Percentiles rank a stretch among this genome's conserved stretches.
Conservation (phyloP, 2,888 invertebrate species). For the Scaptomyza flava region DNA sequence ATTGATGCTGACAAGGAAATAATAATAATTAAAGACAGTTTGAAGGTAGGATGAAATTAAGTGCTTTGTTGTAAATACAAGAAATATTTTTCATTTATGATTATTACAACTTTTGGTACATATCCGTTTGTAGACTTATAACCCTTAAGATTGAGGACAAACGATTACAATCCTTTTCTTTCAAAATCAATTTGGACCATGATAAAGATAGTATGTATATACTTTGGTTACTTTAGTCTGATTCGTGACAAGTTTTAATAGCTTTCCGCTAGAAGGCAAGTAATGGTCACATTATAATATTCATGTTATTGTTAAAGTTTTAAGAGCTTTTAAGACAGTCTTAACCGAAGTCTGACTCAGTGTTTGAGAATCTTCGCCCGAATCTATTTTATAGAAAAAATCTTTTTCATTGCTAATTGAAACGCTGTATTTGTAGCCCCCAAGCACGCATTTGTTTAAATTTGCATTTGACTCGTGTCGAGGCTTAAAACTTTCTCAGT, state of each 20-base stretch:
- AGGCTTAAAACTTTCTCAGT: slow-evolving; percentile 35
- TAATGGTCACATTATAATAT: background rate
- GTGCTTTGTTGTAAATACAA: no score
- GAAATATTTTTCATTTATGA: no score
- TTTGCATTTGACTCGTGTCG: slow-evolving; percentile 21
- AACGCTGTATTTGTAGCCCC: background rate
- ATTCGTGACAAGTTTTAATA: background rate
- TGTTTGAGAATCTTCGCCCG: background rate
- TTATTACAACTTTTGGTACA: no score
- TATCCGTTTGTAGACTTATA: no score
- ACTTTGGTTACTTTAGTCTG: background rate
- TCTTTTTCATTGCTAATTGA: slow-evolving; percentile 10
- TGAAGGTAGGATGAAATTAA: background rate
- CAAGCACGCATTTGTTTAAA: slow-evolving; percentile 8
- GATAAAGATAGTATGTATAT: no score
- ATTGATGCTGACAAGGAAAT: slow-evolving; percentile 1
- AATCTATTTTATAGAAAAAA: background rate
- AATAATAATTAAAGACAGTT: background rate
- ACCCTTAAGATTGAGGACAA: no score
- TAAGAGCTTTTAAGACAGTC: background rate
- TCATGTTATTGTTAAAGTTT: background rate
- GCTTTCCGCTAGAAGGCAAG: background rate
- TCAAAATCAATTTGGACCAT: no score
- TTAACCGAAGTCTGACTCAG: background rate
- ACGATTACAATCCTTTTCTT: no score